These are phyloP conservation scores for Allobates femoralis DNA, from an alignment of 2,797 vertebrate species.

Conservation along the genomic window DNA sequence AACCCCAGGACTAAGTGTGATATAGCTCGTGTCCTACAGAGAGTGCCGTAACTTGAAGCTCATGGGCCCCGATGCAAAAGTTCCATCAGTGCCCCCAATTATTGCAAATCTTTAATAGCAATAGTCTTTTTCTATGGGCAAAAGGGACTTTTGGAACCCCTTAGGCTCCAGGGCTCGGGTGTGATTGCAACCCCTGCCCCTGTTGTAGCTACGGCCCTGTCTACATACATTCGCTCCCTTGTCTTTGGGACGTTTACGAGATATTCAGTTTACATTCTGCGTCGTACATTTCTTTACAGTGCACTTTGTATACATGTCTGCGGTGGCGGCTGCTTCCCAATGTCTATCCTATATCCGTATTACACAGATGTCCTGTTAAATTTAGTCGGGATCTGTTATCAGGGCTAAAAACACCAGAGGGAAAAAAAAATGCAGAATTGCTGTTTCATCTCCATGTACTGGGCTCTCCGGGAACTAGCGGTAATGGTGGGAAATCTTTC, in stretches of 20 bases:
- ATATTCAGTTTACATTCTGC: constrained; percentile 17
- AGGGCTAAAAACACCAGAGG: neutral
- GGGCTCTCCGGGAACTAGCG: neutral
- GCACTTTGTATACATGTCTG: constrained; percentile 13
- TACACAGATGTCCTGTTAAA: neutral
- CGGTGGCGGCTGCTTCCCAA: neutral
- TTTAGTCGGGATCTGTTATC: neutral
- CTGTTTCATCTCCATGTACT: neutral
- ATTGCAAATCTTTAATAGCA: too few relatives aligned
- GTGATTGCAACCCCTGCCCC: too few relatives aligned
- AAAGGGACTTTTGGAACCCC: too few relatives aligned
- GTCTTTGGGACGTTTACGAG: neutral
- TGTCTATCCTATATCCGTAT: neutral
- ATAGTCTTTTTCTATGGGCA: too few relatives aligned
- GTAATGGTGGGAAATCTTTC: neutral
- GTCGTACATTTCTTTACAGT: constrained; percentile 13
- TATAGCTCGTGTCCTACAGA: neutral
- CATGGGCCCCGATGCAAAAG: too few relatives aligned
- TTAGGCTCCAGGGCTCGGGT: too few relatives aligned
- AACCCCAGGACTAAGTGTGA: neutral
- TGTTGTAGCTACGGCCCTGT: too few relatives aligned
- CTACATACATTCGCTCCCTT: neutral
- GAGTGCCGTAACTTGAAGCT: too few relatives aligned
- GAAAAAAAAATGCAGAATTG: neutral
- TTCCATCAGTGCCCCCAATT: too few relatives aligned